Percentiles rank a stretch among this genome's conserved stretches.
Conservation (phyloP, 2,113 vertebrate species). For the Reinhardtius hippoglossoides region DNA sequence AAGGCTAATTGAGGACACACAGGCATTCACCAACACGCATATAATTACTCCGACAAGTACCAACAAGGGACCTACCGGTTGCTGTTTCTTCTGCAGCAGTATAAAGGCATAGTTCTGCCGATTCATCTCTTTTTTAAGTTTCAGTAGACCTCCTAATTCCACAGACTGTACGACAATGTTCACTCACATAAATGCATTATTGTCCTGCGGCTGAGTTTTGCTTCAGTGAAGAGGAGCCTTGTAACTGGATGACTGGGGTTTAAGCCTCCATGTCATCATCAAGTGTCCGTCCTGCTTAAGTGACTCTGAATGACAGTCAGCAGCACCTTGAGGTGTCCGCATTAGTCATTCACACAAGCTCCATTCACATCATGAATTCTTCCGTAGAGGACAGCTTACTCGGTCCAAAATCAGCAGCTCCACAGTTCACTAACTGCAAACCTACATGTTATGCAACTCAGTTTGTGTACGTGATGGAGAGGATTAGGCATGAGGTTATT, state of each 20-base stretch:
- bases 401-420: neutral
- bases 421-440: conserved; percentile 3
- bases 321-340: conserved; percentile 25
- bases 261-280: conserved; percentile 34
- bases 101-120: neutral
- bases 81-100: neutral
- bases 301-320: conserved; percentile 32
- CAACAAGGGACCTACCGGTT: conserved; percentile 11
- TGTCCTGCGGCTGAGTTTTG: neutral
- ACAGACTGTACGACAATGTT: neutral
- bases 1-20: conserved; percentile 49
- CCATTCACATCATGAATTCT: conserved; percentile 35
- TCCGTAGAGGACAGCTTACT: neutral
- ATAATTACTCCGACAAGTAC: neutral
- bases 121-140: neutral
- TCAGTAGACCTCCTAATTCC: neutral
- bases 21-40: neutral
- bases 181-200: neutral
- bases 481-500: conserved; percentile 25
- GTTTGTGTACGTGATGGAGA: neutral
- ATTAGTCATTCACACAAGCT: conserved; percentile 17
- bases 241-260: conserved; percentile 35
- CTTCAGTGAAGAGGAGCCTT: conserved; percentile 1
- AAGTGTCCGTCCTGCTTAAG: conserved; percentile 11
- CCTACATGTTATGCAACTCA: conserved; percentile 2